phyloP scores from a whole-genome alignment of 2,888 invertebrate genomes.

The Plebejus melissa region DNA sequence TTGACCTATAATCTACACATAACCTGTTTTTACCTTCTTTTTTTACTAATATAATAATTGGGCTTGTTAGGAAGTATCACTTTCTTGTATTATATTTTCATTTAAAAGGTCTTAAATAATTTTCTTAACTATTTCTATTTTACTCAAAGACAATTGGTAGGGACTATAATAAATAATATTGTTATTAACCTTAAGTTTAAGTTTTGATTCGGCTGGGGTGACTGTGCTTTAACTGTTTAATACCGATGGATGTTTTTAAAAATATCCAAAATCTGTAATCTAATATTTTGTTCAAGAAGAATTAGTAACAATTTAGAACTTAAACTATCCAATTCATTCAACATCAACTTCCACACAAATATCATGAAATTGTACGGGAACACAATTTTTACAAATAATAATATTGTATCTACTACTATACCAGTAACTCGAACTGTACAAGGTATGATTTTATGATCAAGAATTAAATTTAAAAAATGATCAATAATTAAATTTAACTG shows the following conservation, averaged over 20 bases:
- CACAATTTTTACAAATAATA: conserved; percentile 27
- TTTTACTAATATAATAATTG: conserved; percentile 37
- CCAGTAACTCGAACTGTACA: conserved; percentile 6
- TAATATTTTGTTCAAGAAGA: neutral
- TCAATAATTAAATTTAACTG: conserved; percentile 36
- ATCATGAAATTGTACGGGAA: conserved; percentile 26
- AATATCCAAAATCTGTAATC: neutral
- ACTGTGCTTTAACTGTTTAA: conserved; percentile 24
- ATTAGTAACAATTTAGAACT: neutral
- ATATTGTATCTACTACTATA: conserved; percentile 27
- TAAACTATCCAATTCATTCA: neutral
- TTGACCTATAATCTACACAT: conserved; percentile 38
- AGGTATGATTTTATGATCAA: conserved; percentile 31
- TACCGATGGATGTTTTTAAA: neutral
- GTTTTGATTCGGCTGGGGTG: conserved; percentile 33
- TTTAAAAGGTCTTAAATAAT: conserved; percentile 29
- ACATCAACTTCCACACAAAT: neutral
- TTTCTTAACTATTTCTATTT: conserved; percentile 35
- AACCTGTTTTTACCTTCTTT: conserved; percentile 36
- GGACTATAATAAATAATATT: conserved; percentile 34
- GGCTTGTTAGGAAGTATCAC: conserved; percentile 37
- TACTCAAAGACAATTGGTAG: conserved; percentile 37
- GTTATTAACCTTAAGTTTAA: conserved; percentile 30
- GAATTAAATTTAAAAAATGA: conserved; percentile 25
- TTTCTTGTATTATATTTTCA: conserved; percentile 37